Evolutionary conservation across 2,797 vertebrate genomes (phyloP).

Genomic region (Psittacula derbiana): DNA sequence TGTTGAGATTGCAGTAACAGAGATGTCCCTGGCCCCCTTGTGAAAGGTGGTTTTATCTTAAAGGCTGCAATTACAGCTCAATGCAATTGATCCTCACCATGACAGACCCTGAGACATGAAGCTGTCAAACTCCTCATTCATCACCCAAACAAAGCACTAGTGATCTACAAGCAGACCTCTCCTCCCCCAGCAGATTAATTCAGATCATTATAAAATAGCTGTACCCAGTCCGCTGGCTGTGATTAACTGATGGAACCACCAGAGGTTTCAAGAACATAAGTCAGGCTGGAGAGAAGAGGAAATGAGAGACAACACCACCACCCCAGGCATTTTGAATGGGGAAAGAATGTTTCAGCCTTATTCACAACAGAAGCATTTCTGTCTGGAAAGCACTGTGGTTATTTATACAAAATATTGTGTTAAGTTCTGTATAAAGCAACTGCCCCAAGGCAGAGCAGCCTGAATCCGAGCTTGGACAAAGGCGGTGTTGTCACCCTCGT

Average conservation of each 20-base stretch:
- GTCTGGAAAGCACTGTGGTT: background rate
- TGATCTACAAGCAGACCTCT: background rate
- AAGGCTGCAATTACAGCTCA: background rate
- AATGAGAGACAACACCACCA: background rate
- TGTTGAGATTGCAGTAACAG: accelerated
- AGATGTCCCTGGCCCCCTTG: background rate
- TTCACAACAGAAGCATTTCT: background rate
- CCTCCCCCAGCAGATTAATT: background rate
- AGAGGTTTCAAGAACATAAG: background rate
- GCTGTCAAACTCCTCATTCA: background rate
- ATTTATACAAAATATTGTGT: background rate
- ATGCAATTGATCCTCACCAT: background rate
- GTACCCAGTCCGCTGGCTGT: background rate
- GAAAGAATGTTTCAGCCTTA: background rate
- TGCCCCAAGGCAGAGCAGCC: background rate
- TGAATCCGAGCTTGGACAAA: background rate
- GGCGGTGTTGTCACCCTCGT: background rate
- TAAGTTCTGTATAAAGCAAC: background rate
- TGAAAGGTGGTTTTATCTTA: background rate
- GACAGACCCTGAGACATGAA: background rate
- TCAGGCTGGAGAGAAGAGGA: background rate
- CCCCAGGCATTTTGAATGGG: background rate
- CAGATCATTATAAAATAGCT: background rate
- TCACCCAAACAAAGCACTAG: background rate
- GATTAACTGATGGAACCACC: background rate